Percentiles rank a stretch among this genome's conserved stretches.
Evolutionary conservation across 2,113 vertebrate species (phyloP).

Genomic region (Epinephelus lanceolatus): DNA sequence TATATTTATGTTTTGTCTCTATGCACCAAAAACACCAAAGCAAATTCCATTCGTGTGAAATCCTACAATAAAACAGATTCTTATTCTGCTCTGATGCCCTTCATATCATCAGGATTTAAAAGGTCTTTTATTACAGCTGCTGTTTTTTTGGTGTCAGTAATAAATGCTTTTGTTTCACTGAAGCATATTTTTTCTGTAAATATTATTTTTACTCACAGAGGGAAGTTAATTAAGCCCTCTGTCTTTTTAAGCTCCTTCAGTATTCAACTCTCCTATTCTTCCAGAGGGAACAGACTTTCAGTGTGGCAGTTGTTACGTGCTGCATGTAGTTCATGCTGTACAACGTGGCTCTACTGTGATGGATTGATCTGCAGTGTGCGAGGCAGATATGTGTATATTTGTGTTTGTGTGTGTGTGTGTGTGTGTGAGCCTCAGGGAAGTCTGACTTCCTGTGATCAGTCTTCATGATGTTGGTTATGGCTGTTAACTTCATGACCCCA

Average conservation of each 20-base stretch:
- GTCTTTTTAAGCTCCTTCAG: neutral
- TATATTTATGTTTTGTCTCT: too few species aligned
- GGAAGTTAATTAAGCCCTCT: neutral
- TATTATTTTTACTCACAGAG: neutral
- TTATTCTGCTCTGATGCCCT: neutral
- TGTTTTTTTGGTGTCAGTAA: neutral
- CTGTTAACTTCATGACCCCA: conserved; percentile 63
- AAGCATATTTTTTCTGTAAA: neutral
- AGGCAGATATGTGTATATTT: conserved; percentile 10
- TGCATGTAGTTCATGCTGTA: conserved; percentile 6
- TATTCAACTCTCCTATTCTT: neutral
- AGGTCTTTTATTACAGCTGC: neutral
- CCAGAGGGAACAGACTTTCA: conserved; percentile 4
- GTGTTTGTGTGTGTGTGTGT: conserved; percentile 5
- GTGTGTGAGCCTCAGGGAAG: conserved; percentile 37
- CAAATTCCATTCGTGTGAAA: too few species aligned
- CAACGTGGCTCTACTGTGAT: conserved; percentile 23
- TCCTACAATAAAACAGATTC: too few species aligned
- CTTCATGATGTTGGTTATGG: conserved; percentile 66
- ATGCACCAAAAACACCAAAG: too few species aligned
- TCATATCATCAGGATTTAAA: neutral
- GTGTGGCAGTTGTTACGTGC: conserved; percentile 19
- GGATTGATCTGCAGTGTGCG: conserved; percentile 47
- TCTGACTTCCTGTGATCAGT: conserved; percentile 49
- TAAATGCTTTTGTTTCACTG: neutral